Evolutionary conservation across 2,797 vertebrate species (phyloP), one percentile per base, ranked within the genome.

Genomic region (Columba guinea): DNA sequence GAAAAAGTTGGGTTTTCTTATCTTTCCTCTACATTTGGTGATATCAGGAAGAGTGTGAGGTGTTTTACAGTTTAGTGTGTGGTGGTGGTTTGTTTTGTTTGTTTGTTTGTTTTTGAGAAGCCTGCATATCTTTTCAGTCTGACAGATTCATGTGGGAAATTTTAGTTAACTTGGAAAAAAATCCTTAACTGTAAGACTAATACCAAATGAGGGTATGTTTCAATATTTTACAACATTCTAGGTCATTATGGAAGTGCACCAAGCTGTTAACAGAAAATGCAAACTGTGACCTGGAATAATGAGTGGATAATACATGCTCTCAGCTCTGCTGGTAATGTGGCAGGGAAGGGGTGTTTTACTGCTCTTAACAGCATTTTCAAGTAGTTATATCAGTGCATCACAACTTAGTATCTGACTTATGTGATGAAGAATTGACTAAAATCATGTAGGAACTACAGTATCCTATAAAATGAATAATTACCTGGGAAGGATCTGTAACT

Each of bases 221-320:
- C 60, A 63, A 60, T 73, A 49, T 83, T 93, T 94, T 89, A 64
- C 83, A 87, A 48, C 58, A 48, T 94, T 96, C 85, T 92, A 62
- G 70, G 53, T 95, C 79, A 69, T 97, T 93, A 80, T 84, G 35
- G 65, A 78, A 82, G 34, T 51, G 49, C 62, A 90, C 34, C 24
- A 90, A 92, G 53, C 84, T 97, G 78, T 96, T 97, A 7, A 5
- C 41, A 92, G 75, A 90, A 95, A 96, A 96, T 96, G 81, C 91
- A 94, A 96, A 56, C 56, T n/a, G 53, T 68, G 71, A 94, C 89
- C 84, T 97, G 93, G 97, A 96, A 95, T 96, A 96, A 97, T 71
- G 84, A 95, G 76, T 59, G 46, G 73, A 53, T 69, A 90, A 91
- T 93, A 92, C 68, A 58, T 85, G 88, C 91, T 87, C 26, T 91